Percentiles rank a stretch among this genome's conserved stretches.
These are phyloP conservation scores for Eulithis testata DNA, from an alignment of 2,888 invertebrate species.

Conservation along the genomic window DNA sequence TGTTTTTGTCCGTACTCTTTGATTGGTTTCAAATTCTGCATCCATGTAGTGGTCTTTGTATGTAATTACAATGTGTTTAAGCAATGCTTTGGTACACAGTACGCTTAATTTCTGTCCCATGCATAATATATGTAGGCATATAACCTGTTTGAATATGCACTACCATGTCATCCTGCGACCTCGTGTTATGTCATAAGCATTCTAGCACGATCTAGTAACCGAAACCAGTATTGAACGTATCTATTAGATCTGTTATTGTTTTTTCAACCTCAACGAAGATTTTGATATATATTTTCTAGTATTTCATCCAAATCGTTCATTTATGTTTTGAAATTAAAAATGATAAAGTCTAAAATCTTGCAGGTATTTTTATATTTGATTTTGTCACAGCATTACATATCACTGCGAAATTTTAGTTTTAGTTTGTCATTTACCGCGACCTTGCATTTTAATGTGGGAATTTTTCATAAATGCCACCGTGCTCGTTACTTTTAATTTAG, in stretches of 20 bases:
- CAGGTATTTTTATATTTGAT: slow-evolving; percentile 2
- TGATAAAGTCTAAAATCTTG: background rate
- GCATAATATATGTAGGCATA: slow-evolving; percentile 14
- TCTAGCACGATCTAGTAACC: slow-evolving; percentile 36
- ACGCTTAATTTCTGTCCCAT: slow-evolving; percentile 1
- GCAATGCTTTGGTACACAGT: slow-evolving; percentile 1
- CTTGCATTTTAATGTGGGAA: slow-evolving; percentile 77
- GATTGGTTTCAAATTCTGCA: background rate
- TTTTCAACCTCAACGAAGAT: background rate
- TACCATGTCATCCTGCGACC: slow-evolving; percentile 48
- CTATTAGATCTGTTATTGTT: background rate
- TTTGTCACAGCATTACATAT: slow-evolving; percentile 30
- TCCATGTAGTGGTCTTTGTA: background rate
- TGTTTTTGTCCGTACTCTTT: background rate
- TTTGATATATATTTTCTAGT: background rate
- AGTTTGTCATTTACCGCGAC: slow-evolving; percentile 47
- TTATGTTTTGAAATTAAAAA: slow-evolving; percentile 1
- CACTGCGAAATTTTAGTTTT: slow-evolving; percentile 35
- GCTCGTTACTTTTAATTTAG: slow-evolving; percentile 65
- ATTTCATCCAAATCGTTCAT: background rate
- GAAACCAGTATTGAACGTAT: slow-evolving; percentile 19
- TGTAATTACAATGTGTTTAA: background rate
- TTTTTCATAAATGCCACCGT: slow-evolving; percentile 56
- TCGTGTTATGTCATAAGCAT: slow-evolving; percentile 57
- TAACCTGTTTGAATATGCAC: slow-evolving; percentile 55